These are phyloP conservation scores for Pollenia griseotomentosa DNA, from an alignment of 2,888 invertebrate species.

Conservation along the genomic window DNA sequence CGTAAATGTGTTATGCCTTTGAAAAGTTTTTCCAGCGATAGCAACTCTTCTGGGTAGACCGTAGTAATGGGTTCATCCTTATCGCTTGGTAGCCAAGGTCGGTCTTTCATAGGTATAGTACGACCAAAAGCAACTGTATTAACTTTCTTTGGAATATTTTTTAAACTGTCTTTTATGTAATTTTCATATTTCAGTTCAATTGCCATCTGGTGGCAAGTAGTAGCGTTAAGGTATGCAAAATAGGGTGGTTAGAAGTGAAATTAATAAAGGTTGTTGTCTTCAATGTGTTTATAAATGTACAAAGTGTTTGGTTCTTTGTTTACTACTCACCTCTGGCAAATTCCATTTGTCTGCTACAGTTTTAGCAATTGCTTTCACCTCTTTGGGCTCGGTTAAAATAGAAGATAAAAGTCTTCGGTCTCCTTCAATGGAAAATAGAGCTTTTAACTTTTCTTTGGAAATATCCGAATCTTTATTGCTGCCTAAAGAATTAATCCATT, in stretches of 20 bases:
- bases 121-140: constrained; percentile 82
- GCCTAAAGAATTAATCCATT: constrained; percentile 82
- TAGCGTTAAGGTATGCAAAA: neutral
- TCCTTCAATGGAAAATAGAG: constrained; percentile 82
- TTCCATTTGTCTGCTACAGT: constrained; percentile 82
- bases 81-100: constrained; percentile 78
- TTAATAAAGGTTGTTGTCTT: constrained; percentile 17
- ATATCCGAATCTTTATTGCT: constrained; percentile 79
- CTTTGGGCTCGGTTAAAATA: constrained; percentile 82
- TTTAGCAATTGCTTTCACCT: constrained; percentile 82
- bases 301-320: neutral
- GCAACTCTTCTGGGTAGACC: constrained; percentile 81
- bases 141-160: constrained; percentile 75
- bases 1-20: constrained; percentile 83
- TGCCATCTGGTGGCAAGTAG: constrained; percentile 78
- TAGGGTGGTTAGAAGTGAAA: constrained; percentile 13
- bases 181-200: constrained; percentile 82
- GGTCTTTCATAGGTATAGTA: constrained; percentile 80
- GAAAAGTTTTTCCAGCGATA: constrained; percentile 81
- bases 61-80: constrained; percentile 79
- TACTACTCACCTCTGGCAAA: constrained; percentile 79
- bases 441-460: constrained; percentile 81
- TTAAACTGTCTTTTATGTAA: constrained; percentile 77
- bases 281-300: neutral
- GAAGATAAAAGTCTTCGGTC: constrained; percentile 81